phyloP scores from a whole-genome alignment of 1,140 invertebrate species.

The Samia ricini region DNA sequence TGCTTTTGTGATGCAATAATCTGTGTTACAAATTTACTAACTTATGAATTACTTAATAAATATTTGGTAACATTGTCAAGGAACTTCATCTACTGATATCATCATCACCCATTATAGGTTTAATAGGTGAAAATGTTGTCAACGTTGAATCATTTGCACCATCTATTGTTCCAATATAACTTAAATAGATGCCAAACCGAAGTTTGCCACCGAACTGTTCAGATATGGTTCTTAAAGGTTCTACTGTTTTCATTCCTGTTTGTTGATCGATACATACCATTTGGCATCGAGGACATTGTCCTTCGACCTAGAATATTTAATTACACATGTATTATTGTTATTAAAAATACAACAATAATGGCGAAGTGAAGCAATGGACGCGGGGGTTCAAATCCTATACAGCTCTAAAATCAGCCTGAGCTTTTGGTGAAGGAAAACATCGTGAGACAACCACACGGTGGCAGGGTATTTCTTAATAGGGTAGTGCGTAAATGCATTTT shows the following conservation, averaged over 20 bases:
- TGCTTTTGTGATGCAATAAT: too few relatives aligned
- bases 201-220: slow-evolving; percentile 86
- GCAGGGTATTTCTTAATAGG: too few relatives aligned
- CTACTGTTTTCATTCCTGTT: slow-evolving; percentile 87
- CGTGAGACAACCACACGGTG: too few relatives aligned
- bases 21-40: not conserved
- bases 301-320: slow-evolving; percentile 80
- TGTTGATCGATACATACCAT: slow-evolving; percentile 96
- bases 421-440: too few relatives aligned
- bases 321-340: slow-evolving; percentile 15
- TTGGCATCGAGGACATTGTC: slow-evolving; percentile 92
- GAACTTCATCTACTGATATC: slow-evolving; percentile 48
- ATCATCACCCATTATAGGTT: slow-evolving; percentile 38
- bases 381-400: too few relatives aligned
- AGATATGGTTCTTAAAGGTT: slow-evolving; percentile 90
- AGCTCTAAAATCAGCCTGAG: too few relatives aligned
- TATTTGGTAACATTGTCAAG: too few relatives aligned
- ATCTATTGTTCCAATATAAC: slow-evolving; percentile 53
- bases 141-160: slow-evolving; percentile 38
- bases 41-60: too few relatives aligned
- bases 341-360: not conserved
- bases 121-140: slow-evolving; percentile 38
- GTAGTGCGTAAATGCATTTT: too few relatives aligned
- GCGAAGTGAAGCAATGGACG: too few relatives aligned
- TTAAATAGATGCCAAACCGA: slow-evolving; percentile 87